Percentiles rank a stretch among this genome's conserved stretches.
Evolutionary conservation across 1,140 invertebrate species (phyloP).

Genomic region (Diachasma alloeum): DNA sequence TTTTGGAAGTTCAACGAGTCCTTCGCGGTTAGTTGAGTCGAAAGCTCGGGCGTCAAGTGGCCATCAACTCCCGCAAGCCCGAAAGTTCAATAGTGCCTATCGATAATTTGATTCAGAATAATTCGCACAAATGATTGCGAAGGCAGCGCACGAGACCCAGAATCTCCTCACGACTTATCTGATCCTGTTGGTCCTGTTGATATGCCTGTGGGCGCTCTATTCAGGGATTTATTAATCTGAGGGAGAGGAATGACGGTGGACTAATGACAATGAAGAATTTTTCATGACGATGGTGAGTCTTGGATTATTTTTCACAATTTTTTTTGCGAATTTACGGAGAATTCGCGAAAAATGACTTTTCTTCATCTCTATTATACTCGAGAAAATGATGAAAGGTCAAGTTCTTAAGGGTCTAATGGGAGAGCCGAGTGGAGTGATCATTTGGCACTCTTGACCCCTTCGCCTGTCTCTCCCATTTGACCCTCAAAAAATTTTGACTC

Average conservation of each 20-base stretch:
- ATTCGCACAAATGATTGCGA: conserved; percentile 39
- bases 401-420: too few species aligned
- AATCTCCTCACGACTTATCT: conserved; percentile 65
- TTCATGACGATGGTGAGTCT: conserved; percentile 39
- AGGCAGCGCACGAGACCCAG: conserved; percentile 54
- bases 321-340: not conserved
- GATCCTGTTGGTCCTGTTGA: conserved; percentile 61
- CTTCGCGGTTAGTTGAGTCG: not conserved
- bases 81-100: not conserved
- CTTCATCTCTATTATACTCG: too few species aligned
- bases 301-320: not conserved
- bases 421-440: too few species aligned
- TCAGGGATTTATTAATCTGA: conserved; percentile 55
- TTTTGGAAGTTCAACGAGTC: not conserved
- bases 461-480: too few species aligned
- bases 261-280: conserved; percentile 14
- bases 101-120: not conserved
- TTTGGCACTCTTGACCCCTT: too few species aligned
- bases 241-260: not conserved
- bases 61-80: not conserved
- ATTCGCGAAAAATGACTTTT: not conserved
- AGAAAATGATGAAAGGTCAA: too few species aligned
- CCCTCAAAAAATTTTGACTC: too few species aligned
- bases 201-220: conserved; percentile 64
- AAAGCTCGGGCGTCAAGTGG: too few species aligned